A percentile compares a stretch with the other conserved stretches of the same genome.
Conservation (phyloP, 2,113 vertebrate species). For the Chrysemys picta region DNA sequence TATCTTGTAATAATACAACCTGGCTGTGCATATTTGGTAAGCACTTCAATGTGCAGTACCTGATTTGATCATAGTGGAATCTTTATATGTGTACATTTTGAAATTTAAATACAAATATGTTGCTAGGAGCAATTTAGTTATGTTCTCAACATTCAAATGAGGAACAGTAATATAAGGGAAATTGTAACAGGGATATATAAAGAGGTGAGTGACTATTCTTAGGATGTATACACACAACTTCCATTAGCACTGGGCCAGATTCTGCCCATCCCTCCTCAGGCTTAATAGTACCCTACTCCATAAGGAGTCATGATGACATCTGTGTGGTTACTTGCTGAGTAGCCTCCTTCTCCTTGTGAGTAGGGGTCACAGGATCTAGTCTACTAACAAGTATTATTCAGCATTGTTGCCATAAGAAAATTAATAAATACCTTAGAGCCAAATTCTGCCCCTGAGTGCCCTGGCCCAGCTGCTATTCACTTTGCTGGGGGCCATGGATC, state of each 20-base stretch:
- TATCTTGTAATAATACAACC: not conserved
- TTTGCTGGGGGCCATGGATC: not conserved
- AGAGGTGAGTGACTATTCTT: rapidly evolving
- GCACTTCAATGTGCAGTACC: not conserved
- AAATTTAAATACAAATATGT: rapidly evolving
- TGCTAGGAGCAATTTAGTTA: not conserved
- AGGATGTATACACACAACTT: not conserved
- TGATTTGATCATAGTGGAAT: not conserved
- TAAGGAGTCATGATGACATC: not conserved
- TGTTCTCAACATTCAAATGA: not conserved
- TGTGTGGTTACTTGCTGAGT: not conserved
- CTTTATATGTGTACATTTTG: rapidly evolving
- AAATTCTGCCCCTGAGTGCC: rapidly evolving
- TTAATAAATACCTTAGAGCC: not conserved
- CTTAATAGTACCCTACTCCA: not conserved
- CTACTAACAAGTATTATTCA: not conserved
- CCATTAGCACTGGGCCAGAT: not conserved
- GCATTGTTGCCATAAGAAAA: not conserved
- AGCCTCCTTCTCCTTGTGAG: not conserved
- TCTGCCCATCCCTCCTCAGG: not conserved
- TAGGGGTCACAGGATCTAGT: not conserved
- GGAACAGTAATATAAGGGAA: not conserved
- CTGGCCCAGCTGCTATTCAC: not conserved
- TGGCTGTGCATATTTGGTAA: not conserved
- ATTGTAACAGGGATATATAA: not conserved